Percentiles rank a stretch among this genome's conserved stretches.
phyloP scores from a whole-genome alignment of 1,140 invertebrate genomes.

The Neomicropteryx cornuta region DNA sequence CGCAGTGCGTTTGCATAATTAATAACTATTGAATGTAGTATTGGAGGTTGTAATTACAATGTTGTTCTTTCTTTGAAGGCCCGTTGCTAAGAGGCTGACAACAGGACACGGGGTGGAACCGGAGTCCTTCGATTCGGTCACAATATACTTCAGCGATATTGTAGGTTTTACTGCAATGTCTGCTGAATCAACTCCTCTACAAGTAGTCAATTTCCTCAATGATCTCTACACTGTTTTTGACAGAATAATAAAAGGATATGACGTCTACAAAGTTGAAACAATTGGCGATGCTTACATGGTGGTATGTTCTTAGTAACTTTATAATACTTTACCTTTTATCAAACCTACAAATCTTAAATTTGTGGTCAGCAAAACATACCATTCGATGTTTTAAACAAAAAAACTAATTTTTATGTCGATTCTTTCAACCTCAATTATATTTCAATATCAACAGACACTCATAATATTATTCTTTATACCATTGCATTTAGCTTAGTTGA shows the following conservation, averaged over 20 bases:
- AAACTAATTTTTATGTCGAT: too few relatives aligned
- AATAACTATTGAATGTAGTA: constrained; percentile 18
- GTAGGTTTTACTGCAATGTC: constrained; percentile 97
- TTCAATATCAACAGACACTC: constrained; percentile 1
- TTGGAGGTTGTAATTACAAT: neutral
- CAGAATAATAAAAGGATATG: constrained; percentile 84
- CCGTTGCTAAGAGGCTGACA: constrained; percentile 75
- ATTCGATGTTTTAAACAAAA: too few relatives aligned
- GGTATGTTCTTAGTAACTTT: constrained; percentile 42
- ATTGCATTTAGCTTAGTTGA: too few relatives aligned
- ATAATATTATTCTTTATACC: too few relatives aligned
- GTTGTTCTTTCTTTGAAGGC: constrained; percentile 40
- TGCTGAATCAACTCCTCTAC: constrained; percentile 83
- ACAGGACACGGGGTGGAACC: constrained; percentile 84
- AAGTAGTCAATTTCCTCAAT: constrained; percentile 93
- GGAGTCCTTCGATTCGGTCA: constrained; percentile 87
- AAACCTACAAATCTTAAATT: too few relatives aligned
- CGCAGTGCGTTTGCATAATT: constrained; percentile 47
- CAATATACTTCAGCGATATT: constrained; percentile 98
- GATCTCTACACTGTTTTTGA: constrained; percentile 94
- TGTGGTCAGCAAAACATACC: too few relatives aligned
- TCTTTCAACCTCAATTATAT: too few relatives aligned
- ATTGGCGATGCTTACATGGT: constrained; percentile 91
- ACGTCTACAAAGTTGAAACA: constrained; percentile 96
- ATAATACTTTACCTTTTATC: neutral